Evolutionary conservation across 2,888 invertebrate species (phyloP), one percentile per base, ranked within the genome.

Genomic region (Trichopoda pennipes): DNA sequence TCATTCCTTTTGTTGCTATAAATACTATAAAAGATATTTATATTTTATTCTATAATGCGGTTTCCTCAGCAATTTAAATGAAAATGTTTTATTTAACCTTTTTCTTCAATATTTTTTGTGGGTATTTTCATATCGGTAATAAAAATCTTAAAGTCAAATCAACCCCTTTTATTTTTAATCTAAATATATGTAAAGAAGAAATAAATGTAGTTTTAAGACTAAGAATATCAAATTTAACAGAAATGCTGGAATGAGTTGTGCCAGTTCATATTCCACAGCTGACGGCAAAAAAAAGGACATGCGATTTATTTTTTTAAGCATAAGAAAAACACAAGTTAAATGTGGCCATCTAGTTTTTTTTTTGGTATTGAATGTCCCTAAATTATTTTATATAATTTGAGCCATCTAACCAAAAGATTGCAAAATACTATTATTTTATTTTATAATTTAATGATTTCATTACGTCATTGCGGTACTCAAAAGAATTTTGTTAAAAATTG

Each of bases 61-160:
- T 81, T 81, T 32, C 63, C 73, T 58, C 53, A 77, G 69, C 58
- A 69, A 49, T 72, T 72, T 74, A 53, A 66, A 80, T 32, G 23
- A 58, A 58, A 69, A 63, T 77, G 58, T 49, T 77, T 77, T 49
- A 21, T 63, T 73, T 56, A 70, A 74, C 74, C 70, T 78, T 78
- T 72, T 42, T 58, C 44, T 35, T 3, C 55, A 55, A 1, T 23
- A 56, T 68, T 44, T 63, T 16, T 61, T 35, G 38, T 64, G 16
- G 17, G 23, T 10, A 60, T 55, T 55, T 61, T 68, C 44, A 28
- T 77, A 69, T 70, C 69, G 17, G 3, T 55, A 51, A 28, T 76
- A 78, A 69, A 53, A 78, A 81, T 82, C 82, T 82, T 61, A 44
- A 75, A 70, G 66, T 75, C 72, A 82, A 79, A 82, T 72, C 78